Conservation (phyloP, 2,888 invertebrate species). For the Luperina testacea region DNA sequence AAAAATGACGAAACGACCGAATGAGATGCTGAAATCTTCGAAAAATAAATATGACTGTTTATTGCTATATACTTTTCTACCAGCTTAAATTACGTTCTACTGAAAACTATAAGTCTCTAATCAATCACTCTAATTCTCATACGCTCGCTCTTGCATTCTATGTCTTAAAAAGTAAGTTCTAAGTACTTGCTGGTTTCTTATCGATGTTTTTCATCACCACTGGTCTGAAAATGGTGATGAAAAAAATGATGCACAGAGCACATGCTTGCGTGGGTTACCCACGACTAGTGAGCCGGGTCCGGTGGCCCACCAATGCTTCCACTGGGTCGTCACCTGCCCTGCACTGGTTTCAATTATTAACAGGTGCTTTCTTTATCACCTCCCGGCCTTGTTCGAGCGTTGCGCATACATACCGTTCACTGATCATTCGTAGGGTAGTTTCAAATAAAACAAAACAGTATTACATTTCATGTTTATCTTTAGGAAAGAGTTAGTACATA, state of each 20-base stretch:
- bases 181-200: not conserved
- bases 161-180: not conserved
- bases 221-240: not conserved
- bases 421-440: not conserved
- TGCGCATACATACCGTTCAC: no score
- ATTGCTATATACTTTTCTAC: no score
- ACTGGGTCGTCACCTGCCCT: not conserved
- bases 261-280: not conserved
- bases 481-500: not conserved
- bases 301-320: not conserved
- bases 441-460: constrained; percentile 10
- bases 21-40: no score
- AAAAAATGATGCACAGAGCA: not conserved
- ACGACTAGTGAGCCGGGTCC: not conserved
- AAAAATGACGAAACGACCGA: no score
- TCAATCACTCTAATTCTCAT: no score
- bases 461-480: not conserved
- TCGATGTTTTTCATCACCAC: not conserved
- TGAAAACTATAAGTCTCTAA: no score
- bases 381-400: not conserved
- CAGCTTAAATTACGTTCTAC: no score
- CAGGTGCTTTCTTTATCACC: not conserved
- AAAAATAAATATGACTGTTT: no score
- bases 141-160: no score
- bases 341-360: not conserved